Base-by-base conservation (phyloP, 2,888 invertebrate species). In the Melanostoma mellinum region DNA sequence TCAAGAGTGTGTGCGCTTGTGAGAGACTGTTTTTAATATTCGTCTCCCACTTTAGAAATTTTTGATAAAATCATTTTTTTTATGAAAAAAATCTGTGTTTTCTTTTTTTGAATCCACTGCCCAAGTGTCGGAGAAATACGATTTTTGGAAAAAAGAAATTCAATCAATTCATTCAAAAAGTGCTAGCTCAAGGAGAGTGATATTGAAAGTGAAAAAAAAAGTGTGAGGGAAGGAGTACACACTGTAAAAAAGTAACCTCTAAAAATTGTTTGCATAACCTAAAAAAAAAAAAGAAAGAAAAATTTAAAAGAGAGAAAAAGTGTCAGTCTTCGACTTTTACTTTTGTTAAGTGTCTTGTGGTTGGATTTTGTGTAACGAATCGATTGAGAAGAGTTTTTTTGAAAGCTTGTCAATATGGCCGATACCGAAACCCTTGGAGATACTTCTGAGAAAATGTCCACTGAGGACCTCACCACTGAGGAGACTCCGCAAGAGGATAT, bases 381-480 rank as follows among this genome's bases (percentile, higher is more conserved):
- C 20, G 71, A 35, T 68, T 73, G 58, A 42, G 55, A 56, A 20
- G 65, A 65, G 71, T 44, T 8, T 52, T 68, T 56, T 8, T 5
- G 48, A 69, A 46, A 50, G 20, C 42, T 42, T 33, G 35, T 55
- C 69, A 89, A 86, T 85, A 90, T 90, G 90, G 90, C 91, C 86
- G 91, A 90, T 87, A 88, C 88, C 87, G 90, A 89, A 87, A 88
- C 89, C 84, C 85, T 88, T 79, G 88, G 86, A 67, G 87, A 87
- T 55, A 85, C 79, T 42, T 85, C 86, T 72, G 86, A 86, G 63
- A 79, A 80, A 80, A 74, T 80, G 80, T 75, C 75, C 50, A 80
- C 75, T 67, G 78, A 78, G 9, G 67, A 78, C 36, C 48, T 77
- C 35, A 56, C 86, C n/a, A 56, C 75, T 8, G 79, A 52, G 35